A percentile compares a stretch with the other conserved stretches of the same genome.
Conservation (phyloP, 2,888 invertebrate genomes). For the Rugalucina vietnamica region DNA sequence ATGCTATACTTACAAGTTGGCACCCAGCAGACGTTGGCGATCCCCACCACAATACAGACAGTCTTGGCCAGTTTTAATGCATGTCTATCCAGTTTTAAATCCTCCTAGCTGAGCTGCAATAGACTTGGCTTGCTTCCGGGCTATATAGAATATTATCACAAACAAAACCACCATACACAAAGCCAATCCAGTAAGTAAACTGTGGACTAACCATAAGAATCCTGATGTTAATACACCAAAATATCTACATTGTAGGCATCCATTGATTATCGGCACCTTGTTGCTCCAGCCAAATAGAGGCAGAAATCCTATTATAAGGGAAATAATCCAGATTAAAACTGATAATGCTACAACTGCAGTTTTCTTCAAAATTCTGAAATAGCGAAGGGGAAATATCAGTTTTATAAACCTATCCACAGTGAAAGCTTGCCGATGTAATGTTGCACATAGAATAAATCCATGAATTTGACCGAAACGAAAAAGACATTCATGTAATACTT, state of each 20-base stretch:
- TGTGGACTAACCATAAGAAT: constrained; percentile 53
- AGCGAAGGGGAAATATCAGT: constrained; percentile 62
- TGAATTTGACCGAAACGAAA: constrained; percentile 64
- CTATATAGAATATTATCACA: constrained; percentile 59
- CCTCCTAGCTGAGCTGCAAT: constrained; percentile 40
- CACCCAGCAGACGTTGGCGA: constrained; percentile 59
- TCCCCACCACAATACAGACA: constrained; percentile 44
- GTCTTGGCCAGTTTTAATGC: constrained; percentile 57
- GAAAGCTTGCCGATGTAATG: constrained; percentile 59
- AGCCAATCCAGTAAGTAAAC: constrained; percentile 44
- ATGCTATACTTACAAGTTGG: constrained; percentile 60
- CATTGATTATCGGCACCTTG: not conserved
- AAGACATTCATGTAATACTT: constrained; percentile 65
- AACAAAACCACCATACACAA: constrained; percentile 54
- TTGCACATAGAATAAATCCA: constrained; percentile 56
- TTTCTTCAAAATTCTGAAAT: constrained; percentile 52
- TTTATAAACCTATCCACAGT: constrained; percentile 69
- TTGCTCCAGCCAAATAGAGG: constrained; percentile 64
- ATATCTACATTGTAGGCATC: constrained; percentile 56
- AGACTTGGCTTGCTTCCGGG: constrained; percentile 51
- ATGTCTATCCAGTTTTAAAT: constrained; percentile 36
- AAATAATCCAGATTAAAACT: constrained; percentile 53
- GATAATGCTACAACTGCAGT: constrained; percentile 48
- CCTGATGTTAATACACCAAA: constrained; percentile 58
- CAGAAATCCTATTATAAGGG: constrained; percentile 57